phyloP scores from a whole-genome alignment of 92 coral and sea anemone genomes.

The Pocillopora meandrina region DNA sequence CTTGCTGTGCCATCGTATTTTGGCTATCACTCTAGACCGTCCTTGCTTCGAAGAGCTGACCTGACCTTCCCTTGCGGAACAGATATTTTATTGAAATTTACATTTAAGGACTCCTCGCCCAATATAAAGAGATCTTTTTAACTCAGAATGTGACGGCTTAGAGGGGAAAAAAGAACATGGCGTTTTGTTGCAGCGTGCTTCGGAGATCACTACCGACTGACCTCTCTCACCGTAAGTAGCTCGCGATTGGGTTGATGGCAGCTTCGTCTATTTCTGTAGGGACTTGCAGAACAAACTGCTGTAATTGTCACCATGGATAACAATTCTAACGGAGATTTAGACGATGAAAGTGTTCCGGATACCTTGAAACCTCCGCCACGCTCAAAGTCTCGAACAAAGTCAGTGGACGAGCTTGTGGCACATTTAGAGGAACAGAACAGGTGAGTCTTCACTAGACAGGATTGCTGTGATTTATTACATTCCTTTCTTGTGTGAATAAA shows the following conservation, averaged over 20 bases:
- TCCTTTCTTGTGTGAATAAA: background rate
- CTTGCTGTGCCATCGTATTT: no score
- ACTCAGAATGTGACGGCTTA: no score
- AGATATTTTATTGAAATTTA: no score
- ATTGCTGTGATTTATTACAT: no score
- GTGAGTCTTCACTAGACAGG: slow-evolving; percentile 33
- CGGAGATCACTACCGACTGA: background rate
- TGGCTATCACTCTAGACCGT: no score
- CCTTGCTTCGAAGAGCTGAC: no score
- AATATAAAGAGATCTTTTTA: no score
- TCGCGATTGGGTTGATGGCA: slow-evolving; percentile 27
- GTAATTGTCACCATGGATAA: slow-evolving; percentile 21
- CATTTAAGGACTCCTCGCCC: no score
- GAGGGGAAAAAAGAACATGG: background rate
- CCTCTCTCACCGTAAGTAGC: background rate
- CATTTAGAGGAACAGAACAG: slow-evolving; percentile 83
- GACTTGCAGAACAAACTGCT: slow-evolving; percentile 3
- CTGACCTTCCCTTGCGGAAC: no score
- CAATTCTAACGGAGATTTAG: slow-evolving; percentile 33
- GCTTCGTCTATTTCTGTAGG: background rate
- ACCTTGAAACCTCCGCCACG: slow-evolving; percentile 16
- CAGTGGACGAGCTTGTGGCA: slow-evolving; percentile 72
- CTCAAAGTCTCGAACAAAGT: slow-evolving; percentile 48
- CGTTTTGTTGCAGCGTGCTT: background rate
- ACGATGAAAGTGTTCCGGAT: slow-evolving; percentile 14